A percentile compares a stretch with the other conserved stretches of the same genome.
Evolutionary conservation across 2,797 vertebrate species (phyloP).

Genomic region (Melanotaenia nigrans): DNA sequence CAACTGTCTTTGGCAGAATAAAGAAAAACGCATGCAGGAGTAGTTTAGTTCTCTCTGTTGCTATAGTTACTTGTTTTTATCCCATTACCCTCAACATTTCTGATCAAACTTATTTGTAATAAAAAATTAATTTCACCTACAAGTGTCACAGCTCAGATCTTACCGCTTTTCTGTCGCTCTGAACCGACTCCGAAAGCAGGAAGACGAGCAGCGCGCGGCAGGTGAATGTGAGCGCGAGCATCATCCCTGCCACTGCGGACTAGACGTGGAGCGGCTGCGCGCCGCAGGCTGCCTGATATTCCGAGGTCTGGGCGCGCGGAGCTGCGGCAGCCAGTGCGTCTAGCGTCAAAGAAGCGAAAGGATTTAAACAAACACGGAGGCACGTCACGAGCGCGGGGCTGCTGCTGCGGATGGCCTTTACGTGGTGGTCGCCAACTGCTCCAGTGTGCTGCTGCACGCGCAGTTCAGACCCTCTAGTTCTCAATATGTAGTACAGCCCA

Average conservation of each 20-base stretch:
- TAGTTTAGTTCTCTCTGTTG: too few species aligned
- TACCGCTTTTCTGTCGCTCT: slow-evolving; percentile 59
- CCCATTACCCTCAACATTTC: too few species aligned
- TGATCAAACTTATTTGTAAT: background rate
- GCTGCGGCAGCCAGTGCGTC: background rate
- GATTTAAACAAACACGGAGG: background rate
- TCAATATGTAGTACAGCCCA: slow-evolving; percentile 20
- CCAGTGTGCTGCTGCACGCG: slow-evolving; percentile 7
- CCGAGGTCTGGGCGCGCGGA: slow-evolving; percentile 15
- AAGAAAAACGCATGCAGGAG: too few species aligned
- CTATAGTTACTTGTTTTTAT: too few species aligned
- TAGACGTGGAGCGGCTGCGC: slow-evolving; percentile 25
- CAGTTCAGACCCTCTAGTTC: background rate
- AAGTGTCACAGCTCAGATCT: background rate
- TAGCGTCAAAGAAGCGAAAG: background rate
- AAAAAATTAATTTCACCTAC: background rate
- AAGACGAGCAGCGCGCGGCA: slow-evolving; percentile 60
- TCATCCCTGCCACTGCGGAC: slow-evolving; percentile 27
- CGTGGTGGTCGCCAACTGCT: slow-evolving; percentile 4
- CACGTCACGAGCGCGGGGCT: background rate
- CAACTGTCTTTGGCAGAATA: too few species aligned
- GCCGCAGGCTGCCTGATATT: background rate
- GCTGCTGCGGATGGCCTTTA: background rate
- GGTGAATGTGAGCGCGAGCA: slow-evolving; percentile 59
- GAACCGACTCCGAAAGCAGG: slow-evolving; percentile 41